Evolutionary conservation across 1,140 invertebrate species (phyloP), one percentile per base, ranked within the genome.

Genomic region (Drosophila orena): DNA sequence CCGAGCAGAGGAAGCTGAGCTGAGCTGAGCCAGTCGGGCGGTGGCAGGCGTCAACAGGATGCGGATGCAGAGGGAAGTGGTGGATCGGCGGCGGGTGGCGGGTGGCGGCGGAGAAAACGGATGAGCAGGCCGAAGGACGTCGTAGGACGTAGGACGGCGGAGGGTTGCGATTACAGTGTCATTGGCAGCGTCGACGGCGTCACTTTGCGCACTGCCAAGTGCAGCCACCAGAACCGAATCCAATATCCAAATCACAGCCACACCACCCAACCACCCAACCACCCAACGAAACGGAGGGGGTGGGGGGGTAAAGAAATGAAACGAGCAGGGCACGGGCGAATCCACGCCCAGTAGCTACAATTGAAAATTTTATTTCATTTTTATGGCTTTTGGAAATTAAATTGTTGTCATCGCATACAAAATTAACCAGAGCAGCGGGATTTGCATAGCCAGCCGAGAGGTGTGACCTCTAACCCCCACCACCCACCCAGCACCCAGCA

Each of bases 381-480:
- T 86, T 86, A 86, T 86, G 83, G 83, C 81, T 81, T 85, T 79
- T 78, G 83, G 65, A 76, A 86, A 86, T 86, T 86, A 86, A 86
- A 86, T 86, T 86, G 81, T 81, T 86, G 78, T 81, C 73, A 74
- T 8, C 72, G 78, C 61, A 86, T 81, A 79, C 79, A 86, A 85
- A 85, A 85, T 86, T 85, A 85, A 86, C 64, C 64, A 70, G 65
- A 72, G 72, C 55, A 20, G 46, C 42, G 60, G 49, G 37, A 75
- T 76, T 76, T 76, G 72, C 72, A 76, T 76, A 75, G 35, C n/a
- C 47, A 65, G 44, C 10, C 43, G 22, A 74, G 76, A 88, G 83
- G 81, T 86, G 81, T 86, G 81, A 86, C 81, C 68, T 71, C 43
- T 54, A 20, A 55, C 40, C 62, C 49, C 62, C 24, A 7, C 4